Evolutionary conservation across 2,888 invertebrate species (phyloP).

Genomic region (Polia nebulosa): DNA sequence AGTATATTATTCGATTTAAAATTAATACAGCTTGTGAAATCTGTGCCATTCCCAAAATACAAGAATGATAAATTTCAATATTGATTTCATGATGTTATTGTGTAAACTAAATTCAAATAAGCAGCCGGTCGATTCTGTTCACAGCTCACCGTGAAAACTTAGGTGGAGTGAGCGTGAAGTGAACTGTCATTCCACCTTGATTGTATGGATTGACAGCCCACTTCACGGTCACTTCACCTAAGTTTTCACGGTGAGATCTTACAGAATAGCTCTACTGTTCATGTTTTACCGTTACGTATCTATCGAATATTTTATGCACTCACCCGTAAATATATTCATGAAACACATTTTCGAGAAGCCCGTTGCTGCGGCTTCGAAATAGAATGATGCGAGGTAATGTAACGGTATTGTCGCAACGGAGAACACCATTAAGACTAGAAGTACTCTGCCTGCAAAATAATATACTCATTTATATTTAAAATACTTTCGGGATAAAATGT

Average conservation of each 20-base stretch:
- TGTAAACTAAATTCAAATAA: slow-evolving; percentile 36
- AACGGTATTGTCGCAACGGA: slow-evolving; percentile 94
- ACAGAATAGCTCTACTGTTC: no score
- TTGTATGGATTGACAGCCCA: no score
- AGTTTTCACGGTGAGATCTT: no score
- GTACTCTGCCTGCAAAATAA: slow-evolving; percentile 89
- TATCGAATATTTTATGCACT: slow-evolving; percentile 37
- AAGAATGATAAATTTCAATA: slow-evolving; percentile 40
- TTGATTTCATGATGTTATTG: slow-evolving; percentile 22
- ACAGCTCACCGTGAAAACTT: no score
- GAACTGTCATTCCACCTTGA: no score
- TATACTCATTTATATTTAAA: not conserved
- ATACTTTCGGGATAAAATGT: no score
- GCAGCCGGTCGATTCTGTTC: no score
- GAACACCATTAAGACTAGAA: slow-evolving; percentile 92
- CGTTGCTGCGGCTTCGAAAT: slow-evolving; percentile 94
- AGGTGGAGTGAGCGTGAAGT: no score
- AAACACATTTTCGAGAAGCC: slow-evolving; percentile 95
- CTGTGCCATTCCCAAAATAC: slow-evolving; percentile 37
- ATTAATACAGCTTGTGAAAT: slow-evolving; percentile 39
- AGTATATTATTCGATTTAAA: slow-evolving; percentile 47
- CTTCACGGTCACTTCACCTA: no score
- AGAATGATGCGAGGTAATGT: slow-evolving; percentile 93
- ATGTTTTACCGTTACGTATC: slow-evolving; percentile 19
- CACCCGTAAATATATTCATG: slow-evolving; percentile 92